Conservation (phyloP, 2,113 vertebrate species). For the Actinemys pallida region DNA sequence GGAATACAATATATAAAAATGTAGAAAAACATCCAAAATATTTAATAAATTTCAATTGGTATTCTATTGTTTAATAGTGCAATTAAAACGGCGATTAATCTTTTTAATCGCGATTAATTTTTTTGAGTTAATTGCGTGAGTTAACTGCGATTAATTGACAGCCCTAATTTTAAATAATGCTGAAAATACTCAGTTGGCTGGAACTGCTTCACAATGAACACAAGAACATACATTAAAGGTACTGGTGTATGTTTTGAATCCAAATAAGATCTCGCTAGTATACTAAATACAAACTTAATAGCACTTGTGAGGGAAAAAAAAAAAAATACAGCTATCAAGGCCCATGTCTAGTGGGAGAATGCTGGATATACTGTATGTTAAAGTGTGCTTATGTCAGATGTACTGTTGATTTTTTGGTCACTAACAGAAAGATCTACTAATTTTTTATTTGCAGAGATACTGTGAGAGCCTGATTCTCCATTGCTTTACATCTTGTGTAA, state of each 20-base stretch:
- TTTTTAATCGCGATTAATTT: no score
- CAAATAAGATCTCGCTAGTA: not conserved
- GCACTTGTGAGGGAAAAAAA: not conserved
- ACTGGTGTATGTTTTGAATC: not conserved
- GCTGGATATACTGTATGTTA: not conserved
- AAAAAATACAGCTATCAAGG: not conserved
- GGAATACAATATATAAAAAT: no score
- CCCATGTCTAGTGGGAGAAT: not conserved
- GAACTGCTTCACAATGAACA: not conserved
- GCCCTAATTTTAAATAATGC: not conserved
- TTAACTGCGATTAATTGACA: no score
- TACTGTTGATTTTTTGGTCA: not conserved
- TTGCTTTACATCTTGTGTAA: not conserved
- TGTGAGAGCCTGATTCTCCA: not conserved
- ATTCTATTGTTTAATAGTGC: no score
- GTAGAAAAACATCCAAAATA: no score
- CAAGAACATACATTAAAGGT: not conserved
- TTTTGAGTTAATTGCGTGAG: no score
- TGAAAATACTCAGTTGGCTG: not conserved
- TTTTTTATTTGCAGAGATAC: not conserved
- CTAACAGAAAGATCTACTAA: not conserved
- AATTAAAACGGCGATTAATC: no score
- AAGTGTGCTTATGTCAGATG: not conserved
- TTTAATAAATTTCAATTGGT: no score
- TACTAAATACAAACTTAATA: constrained; percentile 7